These are phyloP conservation scores for Ceratina japonica DNA, from an alignment of 1,140 invertebrate genomes.

Conservation along the genomic window DNA sequence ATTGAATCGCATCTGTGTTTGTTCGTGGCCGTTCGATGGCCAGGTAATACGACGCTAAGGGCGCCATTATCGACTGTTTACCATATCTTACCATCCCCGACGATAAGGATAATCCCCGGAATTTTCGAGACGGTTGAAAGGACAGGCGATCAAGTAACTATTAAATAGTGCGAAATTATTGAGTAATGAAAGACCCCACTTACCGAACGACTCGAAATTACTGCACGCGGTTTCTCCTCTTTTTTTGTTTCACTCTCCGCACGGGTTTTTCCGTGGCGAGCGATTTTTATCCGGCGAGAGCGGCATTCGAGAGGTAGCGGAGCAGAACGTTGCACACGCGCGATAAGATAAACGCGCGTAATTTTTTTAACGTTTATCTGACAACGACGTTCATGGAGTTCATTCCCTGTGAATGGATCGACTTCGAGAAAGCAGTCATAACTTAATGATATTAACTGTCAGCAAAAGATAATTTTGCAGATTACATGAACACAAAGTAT, in stretches of 20 bases:
- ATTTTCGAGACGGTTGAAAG: background rate
- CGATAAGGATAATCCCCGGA: slow-evolving; percentile 53
- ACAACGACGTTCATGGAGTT: background rate
- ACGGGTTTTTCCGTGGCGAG: background rate
- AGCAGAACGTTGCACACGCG: slow-evolving; percentile 5
- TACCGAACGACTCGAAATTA: background rate
- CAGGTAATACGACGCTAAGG: slow-evolving; percentile 31
- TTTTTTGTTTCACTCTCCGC: background rate
- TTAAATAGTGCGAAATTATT: slow-evolving; percentile 19
- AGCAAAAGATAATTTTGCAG: too few species aligned
- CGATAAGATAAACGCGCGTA: slow-evolving; percentile 33
- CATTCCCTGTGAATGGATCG: slow-evolving; percentile 13
- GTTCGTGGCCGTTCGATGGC: slow-evolving; percentile 1
- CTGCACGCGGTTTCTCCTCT: background rate
- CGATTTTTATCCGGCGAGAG: background rate
- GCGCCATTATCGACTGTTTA: slow-evolving; percentile 56
- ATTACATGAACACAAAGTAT: too few species aligned
- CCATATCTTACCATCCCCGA: slow-evolving; percentile 23
- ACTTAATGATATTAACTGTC: too few species aligned
- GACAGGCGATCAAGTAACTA: background rate
- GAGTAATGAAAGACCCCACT: background rate
- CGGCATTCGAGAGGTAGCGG: slow-evolving; percentile 19
- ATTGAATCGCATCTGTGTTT: slow-evolving; percentile 51
- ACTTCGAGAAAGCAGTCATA: background rate
- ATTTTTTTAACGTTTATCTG: slow-evolving; percentile 32